These are phyloP conservation scores for Toxotes chatareus DNA, from an alignment of 2,113 vertebrate genomes.

Conservation along the genomic window DNA sequence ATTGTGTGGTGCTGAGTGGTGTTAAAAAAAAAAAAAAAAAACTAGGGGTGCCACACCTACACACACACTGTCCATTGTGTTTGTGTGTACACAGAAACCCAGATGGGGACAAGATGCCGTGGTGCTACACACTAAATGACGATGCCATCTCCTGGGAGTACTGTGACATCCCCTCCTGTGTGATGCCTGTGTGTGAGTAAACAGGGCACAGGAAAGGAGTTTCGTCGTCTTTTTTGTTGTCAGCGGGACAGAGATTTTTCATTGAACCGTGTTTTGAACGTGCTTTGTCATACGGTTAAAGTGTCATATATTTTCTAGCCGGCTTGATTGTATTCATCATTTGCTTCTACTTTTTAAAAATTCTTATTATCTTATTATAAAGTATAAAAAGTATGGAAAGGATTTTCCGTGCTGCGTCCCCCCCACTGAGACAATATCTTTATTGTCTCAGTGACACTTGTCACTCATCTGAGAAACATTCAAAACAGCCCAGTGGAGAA, in stretches of 20 bases:
- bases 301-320: neutral
- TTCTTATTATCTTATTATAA: neutral
- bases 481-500: neutral
- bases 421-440: no score
- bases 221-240: neutral
- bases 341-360: neutral
- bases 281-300: neutral
- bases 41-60: neutral
- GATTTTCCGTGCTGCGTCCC: neutral
- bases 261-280: no score
- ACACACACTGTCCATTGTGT: slow-evolving; percentile 73
- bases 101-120: slow-evolving; percentile 89
- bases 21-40: no score
- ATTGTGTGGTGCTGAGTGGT: neutral
- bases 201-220: neutral
- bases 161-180: slow-evolving; percentile 86
- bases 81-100: slow-evolving; percentile 87
- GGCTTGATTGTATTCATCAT: neutral
- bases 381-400: neutral
- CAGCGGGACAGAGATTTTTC: no score
- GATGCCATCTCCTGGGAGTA: slow-evolving; percentile 91
- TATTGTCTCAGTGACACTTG: neutral
- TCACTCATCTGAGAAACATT: neutral
- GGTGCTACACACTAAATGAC: slow-evolving; percentile 91
- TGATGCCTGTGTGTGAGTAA: slow-evolving; percentile 74